phyloP scores from a whole-genome alignment of 2,113 vertebrate species.

The Sinocyclocheilus anophthalmus region DNA sequence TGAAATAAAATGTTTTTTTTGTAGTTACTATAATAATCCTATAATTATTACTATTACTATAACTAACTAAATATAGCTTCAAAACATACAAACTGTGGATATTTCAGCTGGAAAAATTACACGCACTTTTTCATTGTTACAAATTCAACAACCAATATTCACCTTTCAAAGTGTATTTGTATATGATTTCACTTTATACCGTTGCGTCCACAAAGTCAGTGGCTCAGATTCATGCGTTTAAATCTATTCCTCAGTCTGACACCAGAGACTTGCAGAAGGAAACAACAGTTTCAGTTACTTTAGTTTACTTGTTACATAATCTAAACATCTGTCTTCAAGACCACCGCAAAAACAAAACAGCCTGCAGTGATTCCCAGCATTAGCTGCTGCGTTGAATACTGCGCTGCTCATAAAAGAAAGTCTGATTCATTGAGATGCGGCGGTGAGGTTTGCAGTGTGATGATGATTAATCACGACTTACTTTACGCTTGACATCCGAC shows the following conservation, averaged over 20 bases:
- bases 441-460: neutral
- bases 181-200: neutral
- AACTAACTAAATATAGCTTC: too few species aligned
- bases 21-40: too few species aligned
- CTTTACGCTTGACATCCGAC: constrained; percentile 95
- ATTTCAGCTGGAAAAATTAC: too few species aligned
- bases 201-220: neutral
- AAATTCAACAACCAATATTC: neutral
- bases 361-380: neutral
- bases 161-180: too few species aligned
- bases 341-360: too few species aligned
- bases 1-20: too few species aligned
- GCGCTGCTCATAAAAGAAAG: neutral
- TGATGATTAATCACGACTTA: constrained; percentile 61
- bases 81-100: too few species aligned
- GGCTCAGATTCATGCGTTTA: neutral
- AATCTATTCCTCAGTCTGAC: neutral
- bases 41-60: too few species aligned
- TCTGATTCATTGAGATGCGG: neutral
- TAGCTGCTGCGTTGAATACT: neutral
- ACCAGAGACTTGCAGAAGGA: neutral
- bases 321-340: neutral
- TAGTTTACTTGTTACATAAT: too few species aligned
- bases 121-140: too few species aligned
- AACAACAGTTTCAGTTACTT: neutral